Base-by-base conservation (phyloP, 1,140 invertebrate genomes). In the Drosophila lini region DNA sequence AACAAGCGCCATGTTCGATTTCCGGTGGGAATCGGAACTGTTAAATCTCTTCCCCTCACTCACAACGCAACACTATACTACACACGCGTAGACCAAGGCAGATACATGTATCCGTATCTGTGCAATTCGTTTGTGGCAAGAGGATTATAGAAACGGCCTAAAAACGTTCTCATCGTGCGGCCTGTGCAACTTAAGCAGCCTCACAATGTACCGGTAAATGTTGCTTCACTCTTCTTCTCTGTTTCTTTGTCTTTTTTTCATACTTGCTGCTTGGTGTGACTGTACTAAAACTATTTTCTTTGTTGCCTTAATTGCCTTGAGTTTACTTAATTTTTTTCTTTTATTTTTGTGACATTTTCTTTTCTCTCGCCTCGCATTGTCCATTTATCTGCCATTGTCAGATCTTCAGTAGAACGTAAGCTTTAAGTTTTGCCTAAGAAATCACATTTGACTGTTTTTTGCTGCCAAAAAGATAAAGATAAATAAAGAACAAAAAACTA, bases 161-260 rank as follows among this genome's bases (percentile, higher is more conserved):
- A 89, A 82, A 90, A 89, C 84, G 84, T 89, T 90, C 74, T 84
- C 84, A 79, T 81, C 84, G 81, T 89, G 84, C 81, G 85, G 81
- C 81, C 78, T 89, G 74, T 89, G 84, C 67, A 90, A 89, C 85
- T 67, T 89, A 61, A 89, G 89, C 85, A 78, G 85, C 71, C 84
- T 89, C 80, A 89, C 85, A 68, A 89, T 89, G 84, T 89, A 89
- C 84, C 84, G 84, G 84, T 89, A 89, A 89, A 81, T 89, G 80
- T 81, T 80, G 32, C 65, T 50, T 44, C 38, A 40, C n/a, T 53
- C 64, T 69, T 42, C 52, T 58, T 40, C 45, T 50, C 28, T 32
- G 10, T 70, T 22, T 45, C 28, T 62, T 52, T 75, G 28, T 73
- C 31, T 69, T 19, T 56, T 40, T 61, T 47, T 25, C 11, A 44